These are phyloP conservation scores for Cyanoramphus novaezelandiae DNA, from an alignment of 2,113 vertebrate genomes.

Conservation along the genomic window DNA sequence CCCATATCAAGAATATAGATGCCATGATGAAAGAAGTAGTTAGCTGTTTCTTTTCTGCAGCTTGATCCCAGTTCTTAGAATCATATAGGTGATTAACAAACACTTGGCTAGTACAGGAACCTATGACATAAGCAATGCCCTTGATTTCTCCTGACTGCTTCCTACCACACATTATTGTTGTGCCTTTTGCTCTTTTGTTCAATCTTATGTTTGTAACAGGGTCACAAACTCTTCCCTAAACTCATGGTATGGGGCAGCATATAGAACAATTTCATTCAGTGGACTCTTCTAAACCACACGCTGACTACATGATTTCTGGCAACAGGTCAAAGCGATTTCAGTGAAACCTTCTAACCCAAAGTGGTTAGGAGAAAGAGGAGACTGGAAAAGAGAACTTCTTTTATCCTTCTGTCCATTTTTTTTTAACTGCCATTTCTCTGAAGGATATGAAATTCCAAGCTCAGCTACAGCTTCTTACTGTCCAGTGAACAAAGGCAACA, in stretches of 20 bases:
- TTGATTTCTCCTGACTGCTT: constrained; percentile 16
- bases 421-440: neutral
- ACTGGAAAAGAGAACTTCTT: neutral
- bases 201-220: neutral
- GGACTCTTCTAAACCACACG: neutral
- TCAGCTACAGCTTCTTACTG: neutral
- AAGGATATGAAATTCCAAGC: neutral
- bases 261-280: neutral
- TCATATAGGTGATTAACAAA: neutral
- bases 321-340: neutral
- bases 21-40: neutral
- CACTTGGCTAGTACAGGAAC: neutral
- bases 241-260: neutral
- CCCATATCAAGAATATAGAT: neutral
- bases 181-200: neutral
- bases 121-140: constrained; percentile 1
- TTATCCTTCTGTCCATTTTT: neutral
- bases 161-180: neutral
- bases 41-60: neutral
- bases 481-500: neutral
- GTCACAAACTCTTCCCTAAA: neutral
- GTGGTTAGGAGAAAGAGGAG: neutral
- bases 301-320: neutral
- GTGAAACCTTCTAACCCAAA: neutral
- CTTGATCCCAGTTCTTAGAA: neutral